Conservation (phyloP, 2,888 invertebrate genomes). For the Crioceris asparagi region DNA sequence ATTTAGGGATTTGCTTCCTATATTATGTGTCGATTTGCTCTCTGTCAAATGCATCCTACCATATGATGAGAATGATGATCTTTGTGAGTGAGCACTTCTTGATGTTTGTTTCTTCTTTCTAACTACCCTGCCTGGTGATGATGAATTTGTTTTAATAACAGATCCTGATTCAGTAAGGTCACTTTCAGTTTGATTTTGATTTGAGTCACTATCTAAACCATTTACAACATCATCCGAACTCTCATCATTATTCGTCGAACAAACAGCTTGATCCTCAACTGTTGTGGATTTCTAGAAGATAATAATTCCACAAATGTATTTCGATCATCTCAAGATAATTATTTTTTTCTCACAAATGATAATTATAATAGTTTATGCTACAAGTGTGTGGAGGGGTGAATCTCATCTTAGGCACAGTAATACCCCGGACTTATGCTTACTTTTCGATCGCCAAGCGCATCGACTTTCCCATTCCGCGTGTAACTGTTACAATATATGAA, state of each 20-base stretch:
- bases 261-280: slow-evolving; percentile 9
- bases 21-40: slow-evolving; percentile 39
- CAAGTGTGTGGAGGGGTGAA: no score
- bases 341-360: no score
- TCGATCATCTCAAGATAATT: no score
- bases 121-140: slow-evolving; percentile 63
- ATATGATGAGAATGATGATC: slow-evolving; percentile 54
- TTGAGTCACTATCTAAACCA: slow-evolving; percentile 30
- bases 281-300: slow-evolving; percentile 10
- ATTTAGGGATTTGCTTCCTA: slow-evolving; percentile 42
- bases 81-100: slow-evolving; percentile 42
- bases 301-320: no score
- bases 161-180: slow-evolving; percentile 44
- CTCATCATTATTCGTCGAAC: slow-evolving; percentile 20
- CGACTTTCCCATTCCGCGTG: no score
- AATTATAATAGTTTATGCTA: no score
- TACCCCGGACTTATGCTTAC: no score
- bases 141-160: slow-evolving; percentile 53
- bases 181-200: slow-evolving; percentile 21
- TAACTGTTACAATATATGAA: no score
- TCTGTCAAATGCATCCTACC: slow-evolving; percentile 45
- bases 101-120: slow-evolving; percentile 45
- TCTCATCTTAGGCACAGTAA: no score
- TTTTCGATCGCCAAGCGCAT: no score
- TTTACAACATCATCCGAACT: slow-evolving; percentile 21